Evolutionary conservation across 2,888 invertebrate species (phyloP).

Genomic region (Willowsia nigromaculata): DNA sequence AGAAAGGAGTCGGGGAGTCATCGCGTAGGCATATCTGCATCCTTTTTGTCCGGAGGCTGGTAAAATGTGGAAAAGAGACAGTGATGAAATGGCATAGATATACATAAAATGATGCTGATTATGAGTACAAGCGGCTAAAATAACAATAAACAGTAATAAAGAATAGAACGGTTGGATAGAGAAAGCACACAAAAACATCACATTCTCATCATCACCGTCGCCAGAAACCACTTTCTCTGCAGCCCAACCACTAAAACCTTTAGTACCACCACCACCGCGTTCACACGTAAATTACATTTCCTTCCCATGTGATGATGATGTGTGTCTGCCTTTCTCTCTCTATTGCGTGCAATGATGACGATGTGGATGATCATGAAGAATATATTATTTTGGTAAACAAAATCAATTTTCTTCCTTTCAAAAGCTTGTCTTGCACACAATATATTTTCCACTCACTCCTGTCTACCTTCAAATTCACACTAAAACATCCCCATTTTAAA

Average conservation of each 20-base stretch:
- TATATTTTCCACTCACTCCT: no score
- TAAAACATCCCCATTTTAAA: no score
- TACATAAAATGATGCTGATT: neutral
- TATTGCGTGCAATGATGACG: neutral
- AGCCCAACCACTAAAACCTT: neutral
- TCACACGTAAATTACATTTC: constrained; percentile 24
- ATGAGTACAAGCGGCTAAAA: neutral
- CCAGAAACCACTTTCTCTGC: neutral
- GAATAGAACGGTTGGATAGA: neutral
- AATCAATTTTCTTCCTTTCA: constrained; percentile 16
- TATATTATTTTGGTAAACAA: neutral
- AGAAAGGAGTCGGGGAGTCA: neutral
- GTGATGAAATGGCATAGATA: neutral
- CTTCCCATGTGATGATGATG: neutral
- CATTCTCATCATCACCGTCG: neutral
- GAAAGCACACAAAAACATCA: neutral
- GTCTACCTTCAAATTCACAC: no score
- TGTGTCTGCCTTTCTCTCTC: neutral
- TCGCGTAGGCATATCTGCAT: no score
- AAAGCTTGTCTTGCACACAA: neutral
- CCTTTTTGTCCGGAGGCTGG: neutral
- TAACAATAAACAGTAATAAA: neutral
- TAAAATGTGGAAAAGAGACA: neutral
- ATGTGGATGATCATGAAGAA: neutral
- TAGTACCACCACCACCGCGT: neutral